Percentiles rank a stretch among this genome's conserved stretches.
Evolutionary conservation across 2,797 vertebrate genomes (phyloP).

Genomic region (Ctenosaura bakeri): DNA sequence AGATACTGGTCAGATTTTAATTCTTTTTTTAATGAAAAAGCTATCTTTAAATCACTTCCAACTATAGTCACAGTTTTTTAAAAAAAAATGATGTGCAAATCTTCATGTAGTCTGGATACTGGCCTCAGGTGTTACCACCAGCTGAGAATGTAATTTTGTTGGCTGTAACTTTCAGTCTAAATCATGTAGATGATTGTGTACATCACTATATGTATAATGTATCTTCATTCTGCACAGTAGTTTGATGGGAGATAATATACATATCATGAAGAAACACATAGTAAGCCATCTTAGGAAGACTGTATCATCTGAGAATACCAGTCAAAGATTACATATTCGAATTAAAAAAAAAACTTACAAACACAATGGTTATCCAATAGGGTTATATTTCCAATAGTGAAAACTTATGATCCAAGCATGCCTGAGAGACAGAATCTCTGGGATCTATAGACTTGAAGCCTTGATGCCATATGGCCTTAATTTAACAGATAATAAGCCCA

Average conservation of each 20-base stretch:
- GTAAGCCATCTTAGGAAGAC: not conserved
- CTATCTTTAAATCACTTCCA: not conserved
- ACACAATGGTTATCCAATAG: no score
- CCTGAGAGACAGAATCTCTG: no score
- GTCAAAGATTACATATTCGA: not conserved
- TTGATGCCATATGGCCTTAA: no score
- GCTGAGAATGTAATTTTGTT: not conserved
- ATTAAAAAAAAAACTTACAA: no score
- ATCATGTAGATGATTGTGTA: not conserved
- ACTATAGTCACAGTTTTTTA: not conserved
- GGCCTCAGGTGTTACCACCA: not conserved
- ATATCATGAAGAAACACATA: not conserved
- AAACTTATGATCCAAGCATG: no score
- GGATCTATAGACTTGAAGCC: no score
- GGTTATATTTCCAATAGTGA: no score
- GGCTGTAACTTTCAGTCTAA: not conserved
- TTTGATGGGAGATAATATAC: not conserved
- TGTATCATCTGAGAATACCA: not conserved
- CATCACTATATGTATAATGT: not conserved
- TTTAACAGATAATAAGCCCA: no score
- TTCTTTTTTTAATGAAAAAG: slow-evolving; percentile 1
- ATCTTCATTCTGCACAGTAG: not conserved
- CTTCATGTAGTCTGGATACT: not conserved
- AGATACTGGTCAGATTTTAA: not conserved
- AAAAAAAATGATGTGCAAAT: not conserved